Base-by-base conservation (phyloP, 2,113 vertebrate species). In the Buteo buteo region DNA sequence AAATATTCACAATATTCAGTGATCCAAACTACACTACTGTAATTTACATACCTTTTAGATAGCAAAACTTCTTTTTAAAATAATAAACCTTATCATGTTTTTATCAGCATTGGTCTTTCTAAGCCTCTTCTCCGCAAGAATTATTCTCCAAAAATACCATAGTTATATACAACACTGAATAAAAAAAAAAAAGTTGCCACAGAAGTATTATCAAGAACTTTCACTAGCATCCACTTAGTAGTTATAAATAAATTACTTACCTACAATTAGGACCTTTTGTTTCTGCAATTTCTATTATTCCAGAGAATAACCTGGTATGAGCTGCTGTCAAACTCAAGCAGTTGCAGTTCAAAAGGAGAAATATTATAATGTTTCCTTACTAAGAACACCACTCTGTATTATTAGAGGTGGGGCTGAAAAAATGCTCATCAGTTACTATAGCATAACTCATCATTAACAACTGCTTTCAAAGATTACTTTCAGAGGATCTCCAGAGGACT, bases 381-480 rank as follows among this genome's bases (percentile, higher is more conserved):
- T 83, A 79, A 64, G 76, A 85, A 95, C 74, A 49, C 17, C 32
- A 55, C 25, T 62, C 47, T 32, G 1, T 61, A 32, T 82, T 86
- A 90, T 73, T 82, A 87, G 89, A 96, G 94, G 84, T 77, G 96
- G 78, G 90, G 94, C 78, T 93, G 49, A 79, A 86, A 80, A 67
- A 85, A 47, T 25, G 29, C 59, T 92, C 38, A 70, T 93, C 93
- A 94, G 11, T 25, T 82, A 80, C 79, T 62, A 66, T 3, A 9
- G 13, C 62, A 16, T 66, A 95, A 93, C 66, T 82, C 78, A 82
- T 77, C 80, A 82, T 66, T 79, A 85, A 65, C 34, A 45, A 26
- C 36, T 88, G 1, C 2, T 95, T 85, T 82, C 89, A 87, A 66
- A 59, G 44, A 59, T 32, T 55, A 55, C 42, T 84, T 82, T 85